Conservation (phyloP, 1,140 invertebrate genomes). For the Ridgeia piscesae region DNA sequence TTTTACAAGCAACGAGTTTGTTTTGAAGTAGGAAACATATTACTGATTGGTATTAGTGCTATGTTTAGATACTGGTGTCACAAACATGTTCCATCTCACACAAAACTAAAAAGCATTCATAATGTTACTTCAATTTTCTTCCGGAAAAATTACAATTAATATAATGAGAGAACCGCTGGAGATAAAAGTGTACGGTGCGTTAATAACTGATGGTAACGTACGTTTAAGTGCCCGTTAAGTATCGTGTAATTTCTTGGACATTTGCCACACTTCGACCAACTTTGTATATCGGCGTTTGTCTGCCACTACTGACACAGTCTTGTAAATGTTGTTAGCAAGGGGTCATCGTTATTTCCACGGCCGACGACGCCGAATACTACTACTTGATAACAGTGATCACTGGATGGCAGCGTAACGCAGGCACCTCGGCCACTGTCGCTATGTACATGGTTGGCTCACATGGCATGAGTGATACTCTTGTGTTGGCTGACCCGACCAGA, state of each 20-base stretch:
- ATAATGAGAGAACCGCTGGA: no score
- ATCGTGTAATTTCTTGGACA: neutral
- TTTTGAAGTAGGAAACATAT: neutral
- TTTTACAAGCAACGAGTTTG: no score
- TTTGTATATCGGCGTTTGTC: neutral
- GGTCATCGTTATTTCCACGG: neutral
- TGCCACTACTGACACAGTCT: neutral
- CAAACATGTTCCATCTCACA: no score
- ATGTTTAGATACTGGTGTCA: neutral
- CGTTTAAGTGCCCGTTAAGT: no score
- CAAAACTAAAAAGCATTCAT: no score
- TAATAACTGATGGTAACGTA: no score
- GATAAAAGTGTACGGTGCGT: no score
- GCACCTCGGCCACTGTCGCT: neutral
- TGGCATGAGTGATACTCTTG: neutral
- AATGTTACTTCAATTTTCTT: no score
- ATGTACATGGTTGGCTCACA: neutral
- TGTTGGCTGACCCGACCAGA: neutral
- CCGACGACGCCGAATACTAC: neutral
- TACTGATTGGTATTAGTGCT: no score
- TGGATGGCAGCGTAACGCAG: neutral
- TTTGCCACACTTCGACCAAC: neutral
- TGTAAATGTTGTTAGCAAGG: neutral
- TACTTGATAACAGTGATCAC: neutral
- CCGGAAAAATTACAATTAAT: no score